Percentiles rank a stretch among this genome's conserved stretches.
phyloP scores from a whole-genome alignment of 2,888 invertebrate genomes.

The Odontocerum albicorne region DNA sequence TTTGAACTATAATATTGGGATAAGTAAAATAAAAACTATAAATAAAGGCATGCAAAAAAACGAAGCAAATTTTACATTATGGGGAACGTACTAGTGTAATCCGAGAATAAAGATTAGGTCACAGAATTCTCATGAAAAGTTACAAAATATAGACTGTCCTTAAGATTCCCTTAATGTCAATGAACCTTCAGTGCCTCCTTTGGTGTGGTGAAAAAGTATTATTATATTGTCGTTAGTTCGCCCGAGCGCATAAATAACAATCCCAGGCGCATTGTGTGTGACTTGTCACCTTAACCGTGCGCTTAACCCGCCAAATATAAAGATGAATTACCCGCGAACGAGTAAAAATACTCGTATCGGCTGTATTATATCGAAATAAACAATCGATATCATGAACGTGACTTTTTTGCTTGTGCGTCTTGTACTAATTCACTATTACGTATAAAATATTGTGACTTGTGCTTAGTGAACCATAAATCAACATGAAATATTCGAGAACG shows the following conservation, averaged over 20 bases:
- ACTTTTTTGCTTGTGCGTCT: neutral
- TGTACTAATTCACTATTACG: slow-evolving; percentile 21
- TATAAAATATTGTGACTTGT: slow-evolving; percentile 30
- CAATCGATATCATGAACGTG: no score
- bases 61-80: no score
- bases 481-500: neutral
- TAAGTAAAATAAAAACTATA: no score
- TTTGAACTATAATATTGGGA: no score
- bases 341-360: no score
- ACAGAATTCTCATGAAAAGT: no score
- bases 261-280: slow-evolving; percentile 23
- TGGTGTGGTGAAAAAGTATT: slow-evolving; percentile 12
- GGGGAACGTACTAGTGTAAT: no score
- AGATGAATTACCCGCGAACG: neutral
- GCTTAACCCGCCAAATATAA: neutral
- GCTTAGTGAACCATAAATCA: neutral
- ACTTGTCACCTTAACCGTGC: neutral
- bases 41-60: no score
- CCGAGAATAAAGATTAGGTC: no score
- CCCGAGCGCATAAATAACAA: slow-evolving; percentile 28
- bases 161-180: neutral
- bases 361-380: no score
- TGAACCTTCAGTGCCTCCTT: slow-evolving; percentile 6
- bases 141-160: no score
- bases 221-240: slow-evolving; percentile 19